Percentiles rank a stretch among this genome's conserved stretches.
These are phyloP conservation scores for Papilio demoleus DNA, from an alignment of 2,888 invertebrate genomes.

Conservation along the genomic window DNA sequence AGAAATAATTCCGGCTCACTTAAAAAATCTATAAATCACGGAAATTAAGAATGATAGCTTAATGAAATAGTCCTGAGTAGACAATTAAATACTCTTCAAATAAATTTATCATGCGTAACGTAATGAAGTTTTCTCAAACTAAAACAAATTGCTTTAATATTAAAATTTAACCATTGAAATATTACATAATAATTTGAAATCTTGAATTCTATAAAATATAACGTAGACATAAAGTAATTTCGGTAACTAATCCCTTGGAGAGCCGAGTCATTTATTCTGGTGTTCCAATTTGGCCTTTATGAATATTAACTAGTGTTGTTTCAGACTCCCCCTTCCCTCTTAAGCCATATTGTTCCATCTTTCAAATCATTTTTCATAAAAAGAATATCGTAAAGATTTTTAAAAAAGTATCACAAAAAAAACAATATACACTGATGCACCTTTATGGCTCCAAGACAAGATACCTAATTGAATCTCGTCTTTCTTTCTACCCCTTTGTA, in stretches of 20 bases:
- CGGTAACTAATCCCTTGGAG: slow-evolving; percentile 63
- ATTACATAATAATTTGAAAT: slow-evolving; percentile 46
- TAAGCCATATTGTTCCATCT: slow-evolving; percentile 34
- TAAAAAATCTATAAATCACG: too few relatives aligned
- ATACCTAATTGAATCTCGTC: too few relatives aligned
- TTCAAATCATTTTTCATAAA: slow-evolving; percentile 44
- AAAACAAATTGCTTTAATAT: too few relatives aligned
- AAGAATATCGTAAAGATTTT: slow-evolving; percentile 32
- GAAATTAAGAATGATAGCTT: too few relatives aligned
- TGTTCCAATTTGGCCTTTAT: slow-evolving; percentile 67
- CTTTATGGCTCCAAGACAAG: too few relatives aligned
- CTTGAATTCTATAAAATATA: slow-evolving; percentile 56
- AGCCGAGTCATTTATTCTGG: slow-evolving; percentile 62
- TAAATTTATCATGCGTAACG: too few relatives aligned
- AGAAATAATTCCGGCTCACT: too few relatives aligned
- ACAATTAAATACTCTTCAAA: too few relatives aligned
- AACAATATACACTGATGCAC: background rate
- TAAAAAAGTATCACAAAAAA: background rate
- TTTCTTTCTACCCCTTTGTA: too few relatives aligned
- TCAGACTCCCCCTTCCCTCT: slow-evolving; percentile 27
- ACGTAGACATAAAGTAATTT: slow-evolving; percentile 57
- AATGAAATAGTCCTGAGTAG: too few relatives aligned
- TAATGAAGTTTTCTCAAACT: too few relatives aligned
- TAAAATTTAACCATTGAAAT: slow-evolving; percentile 8
- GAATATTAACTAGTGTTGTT: slow-evolving; percentile 63